These are phyloP conservation scores for Gnatocerus cornutus DNA, from an alignment of 2,888 invertebrate genomes.

Conservation along the genomic window DNA sequence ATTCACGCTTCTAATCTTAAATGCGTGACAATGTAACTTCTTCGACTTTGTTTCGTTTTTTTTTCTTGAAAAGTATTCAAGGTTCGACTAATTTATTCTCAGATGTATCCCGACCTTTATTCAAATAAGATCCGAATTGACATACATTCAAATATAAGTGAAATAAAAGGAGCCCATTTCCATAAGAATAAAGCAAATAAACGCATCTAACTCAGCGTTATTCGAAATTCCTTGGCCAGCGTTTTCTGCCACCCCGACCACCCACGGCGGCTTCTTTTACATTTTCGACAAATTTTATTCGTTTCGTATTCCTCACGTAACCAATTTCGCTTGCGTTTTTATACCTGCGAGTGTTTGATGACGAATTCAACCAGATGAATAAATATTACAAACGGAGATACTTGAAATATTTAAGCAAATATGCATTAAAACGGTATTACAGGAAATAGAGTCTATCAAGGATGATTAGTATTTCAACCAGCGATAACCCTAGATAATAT, in stretches of 20 bases:
- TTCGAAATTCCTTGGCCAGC: constrained; percentile 56
- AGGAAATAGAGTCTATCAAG: background rate
- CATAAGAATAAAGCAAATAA: constrained; percentile 59
- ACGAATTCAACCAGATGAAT: constrained; percentile 35
- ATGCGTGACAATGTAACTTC: no score
- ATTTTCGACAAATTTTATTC: constrained; percentile 54
- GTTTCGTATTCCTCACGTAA: constrained; percentile 55
- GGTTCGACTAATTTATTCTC: constrained; percentile 14
- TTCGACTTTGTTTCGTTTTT: no score
- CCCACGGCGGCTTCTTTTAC: constrained; percentile 46
- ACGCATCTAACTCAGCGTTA: constrained; percentile 57
- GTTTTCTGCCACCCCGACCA: constrained; percentile 44
- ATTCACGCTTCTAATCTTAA: background rate
- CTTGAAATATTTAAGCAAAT: constrained; percentile 20
- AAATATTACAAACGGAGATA: constrained; percentile 28
- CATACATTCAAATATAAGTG: constrained; percentile 57
- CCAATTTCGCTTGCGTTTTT: constrained; percentile 51
- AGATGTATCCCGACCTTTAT: constrained; percentile 44
- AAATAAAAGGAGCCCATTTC: constrained; percentile 57
- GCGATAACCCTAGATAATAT: background rate
- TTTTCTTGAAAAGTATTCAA: background rate
- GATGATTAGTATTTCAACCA: constrained; percentile 29
- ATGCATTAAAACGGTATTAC: constrained; percentile 15
- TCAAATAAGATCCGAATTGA: constrained; percentile 54
- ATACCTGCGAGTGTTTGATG: constrained; percentile 45